Evolutionary conservation across 2,113 vertebrate species (phyloP), one percentile per base, ranked within the genome.

Genomic region (Tautogolabrus adspersus): DNA sequence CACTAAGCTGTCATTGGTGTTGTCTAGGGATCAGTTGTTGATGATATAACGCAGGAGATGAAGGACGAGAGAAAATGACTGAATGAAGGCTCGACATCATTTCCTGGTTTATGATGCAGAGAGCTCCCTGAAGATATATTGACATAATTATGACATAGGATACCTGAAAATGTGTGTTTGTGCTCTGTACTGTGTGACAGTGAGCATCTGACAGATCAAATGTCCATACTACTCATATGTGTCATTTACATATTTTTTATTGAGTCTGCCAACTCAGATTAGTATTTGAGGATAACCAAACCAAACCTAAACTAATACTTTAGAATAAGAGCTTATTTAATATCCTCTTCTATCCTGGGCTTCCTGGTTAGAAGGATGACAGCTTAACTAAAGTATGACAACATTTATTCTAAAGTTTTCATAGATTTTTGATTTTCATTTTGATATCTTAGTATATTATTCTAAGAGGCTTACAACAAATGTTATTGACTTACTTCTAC

Each of bases 91-190:
- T 73, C 69, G 62, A 61, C 67, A 63, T 73, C 77, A 83, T n/a
- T 90, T 86, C 72, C 78, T 75, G 11, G 69, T 68, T 76, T 71
- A 79, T 56, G 55, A 87, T 77, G 46, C 56, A 57, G 30, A 13
- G 76, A 76, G 79, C 75, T 82, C 87, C 77, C 79, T 89, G 90
- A 87, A 74, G 85, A 71, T 87, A 77, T 52, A 67, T 54, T 88
- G 88, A 88, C 77, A 90, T 82, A 85, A 88, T 83, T 69, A 82
- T 83, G 86, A 86, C 77, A 72, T 42, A 78, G 87, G 87, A 89
- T 84, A 87, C 77, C 60, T 61, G 61, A 81, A 82, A 87, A 89
- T 90, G 67, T 68, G 75, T 76, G 60, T 49, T 49, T 49, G 46
- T 72, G 40, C 60, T 19, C 56, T 59, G 22, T 30, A 23, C 15